Percentiles rank a stretch among this genome's conserved stretches.
These are phyloP conservation scores for Magallana gigas DNA, from an alignment of 1,140 invertebrate genomes.

Conservation along the genomic window DNA sequence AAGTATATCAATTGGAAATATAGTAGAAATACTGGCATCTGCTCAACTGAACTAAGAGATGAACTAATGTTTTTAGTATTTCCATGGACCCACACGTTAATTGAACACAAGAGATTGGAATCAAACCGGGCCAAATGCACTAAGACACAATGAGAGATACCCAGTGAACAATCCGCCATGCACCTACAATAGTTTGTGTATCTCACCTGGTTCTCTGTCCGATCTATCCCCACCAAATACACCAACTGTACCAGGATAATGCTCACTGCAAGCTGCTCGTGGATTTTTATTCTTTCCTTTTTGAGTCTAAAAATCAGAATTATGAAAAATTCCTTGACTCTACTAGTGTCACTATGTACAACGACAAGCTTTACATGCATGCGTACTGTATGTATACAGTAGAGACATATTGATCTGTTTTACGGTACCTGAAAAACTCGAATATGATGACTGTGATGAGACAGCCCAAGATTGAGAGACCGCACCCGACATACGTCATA, in stretches of 20 bases:
- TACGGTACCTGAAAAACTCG: constrained; percentile 68
- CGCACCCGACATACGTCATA: constrained; percentile 72
- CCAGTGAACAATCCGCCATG: too few relatives aligned
- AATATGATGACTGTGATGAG: constrained; percentile 70
- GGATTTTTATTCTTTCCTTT: constrained; percentile 71
- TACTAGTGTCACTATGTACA: background rate
- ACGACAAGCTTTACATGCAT: background rate
- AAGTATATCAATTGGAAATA: too few relatives aligned
- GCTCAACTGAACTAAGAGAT: too few relatives aligned
- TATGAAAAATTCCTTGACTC: background rate
- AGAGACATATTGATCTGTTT: background rate
- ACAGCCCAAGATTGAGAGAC: constrained; percentile 69
- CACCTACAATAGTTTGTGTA: too few relatives aligned
- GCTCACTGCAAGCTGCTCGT: constrained; percentile 70
- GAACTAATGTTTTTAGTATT: too few relatives aligned
- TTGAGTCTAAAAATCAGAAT: background rate
- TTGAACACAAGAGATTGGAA: too few relatives aligned
- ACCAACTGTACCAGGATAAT: constrained; percentile 70
- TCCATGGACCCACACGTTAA: too few relatives aligned
- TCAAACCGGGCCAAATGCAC: too few relatives aligned
- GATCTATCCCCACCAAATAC: constrained; percentile 70
- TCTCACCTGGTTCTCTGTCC: constrained; percentile 64
- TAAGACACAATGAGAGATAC: too few relatives aligned
- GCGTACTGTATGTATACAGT: background rate
- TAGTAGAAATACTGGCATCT: too few relatives aligned